phyloP scores from a whole-genome alignment of 2,888 invertebrate genomes.

The Congeria kusceri region DNA sequence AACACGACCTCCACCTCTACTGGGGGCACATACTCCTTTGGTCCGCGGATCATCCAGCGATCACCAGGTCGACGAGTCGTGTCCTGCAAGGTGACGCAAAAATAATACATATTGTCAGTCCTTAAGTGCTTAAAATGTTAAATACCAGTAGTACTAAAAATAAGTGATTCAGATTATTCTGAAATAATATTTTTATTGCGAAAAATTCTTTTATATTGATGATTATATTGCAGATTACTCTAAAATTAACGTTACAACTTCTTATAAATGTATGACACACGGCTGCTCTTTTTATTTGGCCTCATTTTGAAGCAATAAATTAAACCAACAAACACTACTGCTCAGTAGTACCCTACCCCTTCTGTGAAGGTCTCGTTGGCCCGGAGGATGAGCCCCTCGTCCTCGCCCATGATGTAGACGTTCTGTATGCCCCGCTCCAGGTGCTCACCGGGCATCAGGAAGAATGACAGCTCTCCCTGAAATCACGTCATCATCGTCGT shows the following conservation, averaged over 20 bases:
- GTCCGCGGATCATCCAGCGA: conserved; percentile 87
- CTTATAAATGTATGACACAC: too few species aligned
- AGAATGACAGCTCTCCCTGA: conserved; percentile 86
- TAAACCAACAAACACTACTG: too few species aligned
- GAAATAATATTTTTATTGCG: background rate
- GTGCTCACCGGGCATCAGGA: conserved; percentile 86
- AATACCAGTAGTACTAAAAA: background rate
- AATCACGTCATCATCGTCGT: too few species aligned
- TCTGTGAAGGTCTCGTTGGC: conserved; percentile 85
- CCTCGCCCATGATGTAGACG: conserved; percentile 86
- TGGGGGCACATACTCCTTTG: conserved; percentile 86
- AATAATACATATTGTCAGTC: too few species aligned
- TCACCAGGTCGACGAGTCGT: conserved; percentile 85
- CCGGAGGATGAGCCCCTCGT: conserved; percentile 86
- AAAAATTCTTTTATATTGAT: background rate
- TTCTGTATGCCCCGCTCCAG: conserved; percentile 86
- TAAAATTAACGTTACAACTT: too few species aligned
- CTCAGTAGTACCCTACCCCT: conserved; percentile 47
- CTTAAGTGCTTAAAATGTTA: too few species aligned
- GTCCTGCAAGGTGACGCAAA: conserved; percentile 6
- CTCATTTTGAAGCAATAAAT: too few species aligned
- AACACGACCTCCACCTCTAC: conserved; percentile 86
- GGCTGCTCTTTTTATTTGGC: too few species aligned
- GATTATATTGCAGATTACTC: background rate
- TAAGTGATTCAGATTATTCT: background rate